Evolutionary conservation across 2,888 invertebrate genomes (phyloP), one percentile per base, ranked within the genome.

Genomic region (Hololepta plana): DNA sequence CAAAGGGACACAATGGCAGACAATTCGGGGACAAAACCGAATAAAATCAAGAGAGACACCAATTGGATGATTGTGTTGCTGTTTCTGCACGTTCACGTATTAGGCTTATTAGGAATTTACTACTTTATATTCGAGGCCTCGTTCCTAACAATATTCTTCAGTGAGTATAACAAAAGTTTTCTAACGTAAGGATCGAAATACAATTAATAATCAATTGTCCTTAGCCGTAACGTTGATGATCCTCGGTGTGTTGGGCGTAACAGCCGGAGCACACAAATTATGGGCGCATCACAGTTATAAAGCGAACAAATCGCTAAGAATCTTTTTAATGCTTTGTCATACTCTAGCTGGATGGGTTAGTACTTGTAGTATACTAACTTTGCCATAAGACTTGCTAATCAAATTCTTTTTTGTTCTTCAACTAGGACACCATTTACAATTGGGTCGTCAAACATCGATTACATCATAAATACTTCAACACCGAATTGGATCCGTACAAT

Each of bases 221-320:
- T 27, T 23, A 87, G 87, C 72, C 34, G 16, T 68, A 0, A 31
- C 65, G 1, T 49, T 82, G 28, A 66, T 70, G 27, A 46, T 66
- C 2, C 42, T 76, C 12, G 72, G 72, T 3, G 64, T 68, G 4
- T 46, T 91, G 36, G 90, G 91, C 2, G 70, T 82, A 13, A 90
- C 91, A 1, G 77, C 82, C 2, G 95, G 95, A 1, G 80, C 87
- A 1, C 96, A 96, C 50, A 63, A 95, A 35, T 57, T 93, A 16
- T 96, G 93, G 93, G 73, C 91, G 0, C 96, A 96, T 51, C 58
- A 63, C 24, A 63, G 81, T 0, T 96, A 84, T 51, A 69, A 71
- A 42, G 93, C 91, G 1, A 66, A 57, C 30, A 57, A 63, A 3
- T 63, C 71, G 2, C 52, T 91, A 0, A 65, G 72, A 38, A 47